phyloP scores from a whole-genome alignment of 2,888 invertebrate genomes.

The Phragmatobia fuliginosa region DNA sequence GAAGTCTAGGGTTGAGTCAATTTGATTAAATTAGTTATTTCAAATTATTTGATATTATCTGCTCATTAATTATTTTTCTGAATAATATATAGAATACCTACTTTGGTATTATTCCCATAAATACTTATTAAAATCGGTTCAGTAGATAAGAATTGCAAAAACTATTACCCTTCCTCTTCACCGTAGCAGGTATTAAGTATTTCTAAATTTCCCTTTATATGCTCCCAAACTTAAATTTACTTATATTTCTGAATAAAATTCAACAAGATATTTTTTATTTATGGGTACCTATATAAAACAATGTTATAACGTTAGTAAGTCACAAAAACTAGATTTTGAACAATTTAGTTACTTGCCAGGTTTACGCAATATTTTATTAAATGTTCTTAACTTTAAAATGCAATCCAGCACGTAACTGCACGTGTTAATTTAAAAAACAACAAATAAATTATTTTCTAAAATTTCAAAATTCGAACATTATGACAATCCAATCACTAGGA shows the following conservation, averaged over 20 bases:
- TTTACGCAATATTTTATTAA: neutral
- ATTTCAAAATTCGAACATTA: conserved; percentile 48
- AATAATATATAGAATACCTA: too few relatives aligned
- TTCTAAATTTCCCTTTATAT: too few relatives aligned
- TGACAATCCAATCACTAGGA: conserved; percentile 54
- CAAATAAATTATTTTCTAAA: conserved; percentile 27
- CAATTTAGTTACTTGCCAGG: neutral
- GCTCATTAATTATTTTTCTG: neutral
- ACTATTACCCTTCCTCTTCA: too few relatives aligned
- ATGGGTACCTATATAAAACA: too few relatives aligned
- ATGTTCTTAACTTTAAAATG: neutral
- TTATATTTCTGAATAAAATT: neutral
- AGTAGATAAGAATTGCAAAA: too few relatives aligned
- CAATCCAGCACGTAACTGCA: neutral
- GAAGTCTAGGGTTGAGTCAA: neutral
- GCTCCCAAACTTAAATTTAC: neutral
- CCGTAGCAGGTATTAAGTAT: too few relatives aligned
- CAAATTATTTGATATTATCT: neutral
- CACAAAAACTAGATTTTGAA: too few relatives aligned
- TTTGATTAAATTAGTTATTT: neutral
- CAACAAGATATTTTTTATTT: too few relatives aligned
- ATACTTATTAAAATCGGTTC: too few relatives aligned
- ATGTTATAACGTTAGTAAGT: too few relatives aligned
- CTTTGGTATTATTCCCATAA: too few relatives aligned
- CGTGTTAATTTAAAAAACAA: conserved; percentile 11